Conservation (phyloP, 2,113 vertebrate species). For the Chloropsis hardwickii region DNA sequence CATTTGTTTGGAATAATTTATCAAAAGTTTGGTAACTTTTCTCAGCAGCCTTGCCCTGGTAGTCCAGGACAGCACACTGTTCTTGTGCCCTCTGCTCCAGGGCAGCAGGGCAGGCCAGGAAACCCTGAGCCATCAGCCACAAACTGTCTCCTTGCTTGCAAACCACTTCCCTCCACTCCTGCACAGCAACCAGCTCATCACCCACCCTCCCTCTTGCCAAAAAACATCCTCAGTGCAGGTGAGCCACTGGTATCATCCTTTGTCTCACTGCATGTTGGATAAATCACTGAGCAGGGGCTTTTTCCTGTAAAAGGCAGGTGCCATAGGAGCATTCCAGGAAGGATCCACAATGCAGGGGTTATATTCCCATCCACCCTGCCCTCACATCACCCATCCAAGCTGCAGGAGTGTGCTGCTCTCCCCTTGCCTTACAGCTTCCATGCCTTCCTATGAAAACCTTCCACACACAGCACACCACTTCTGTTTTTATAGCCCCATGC, state of each 20-base stretch:
- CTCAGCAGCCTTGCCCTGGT: neutral
- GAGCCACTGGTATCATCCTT: neutral
- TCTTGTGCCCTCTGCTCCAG: neutral
- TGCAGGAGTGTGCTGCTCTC: neutral
- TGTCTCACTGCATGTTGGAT: fast-evolving
- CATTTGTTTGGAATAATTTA: neutral
- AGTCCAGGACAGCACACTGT: fast-evolving
- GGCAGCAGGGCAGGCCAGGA: neutral
- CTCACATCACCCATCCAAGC: neutral
- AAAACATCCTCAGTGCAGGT: neutral
- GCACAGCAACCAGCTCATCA: neutral
- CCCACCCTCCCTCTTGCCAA: neutral
- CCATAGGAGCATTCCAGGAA: neutral
- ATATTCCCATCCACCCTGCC: fast-evolving
- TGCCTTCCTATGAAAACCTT: neutral
- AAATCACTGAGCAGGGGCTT: neutral
- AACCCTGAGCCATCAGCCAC: neutral
- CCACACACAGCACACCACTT: neutral
- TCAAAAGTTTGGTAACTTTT: neutral
- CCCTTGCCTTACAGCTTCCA: neutral
- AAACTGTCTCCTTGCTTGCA: neutral
- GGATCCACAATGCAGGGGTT: neutral
- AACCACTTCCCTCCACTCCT: neutral
- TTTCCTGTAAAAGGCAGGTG: neutral
- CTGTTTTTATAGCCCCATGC: neutral